Evolutionary conservation across 2,888 invertebrate species (phyloP).

Genomic region (Melieria picta): DNA sequence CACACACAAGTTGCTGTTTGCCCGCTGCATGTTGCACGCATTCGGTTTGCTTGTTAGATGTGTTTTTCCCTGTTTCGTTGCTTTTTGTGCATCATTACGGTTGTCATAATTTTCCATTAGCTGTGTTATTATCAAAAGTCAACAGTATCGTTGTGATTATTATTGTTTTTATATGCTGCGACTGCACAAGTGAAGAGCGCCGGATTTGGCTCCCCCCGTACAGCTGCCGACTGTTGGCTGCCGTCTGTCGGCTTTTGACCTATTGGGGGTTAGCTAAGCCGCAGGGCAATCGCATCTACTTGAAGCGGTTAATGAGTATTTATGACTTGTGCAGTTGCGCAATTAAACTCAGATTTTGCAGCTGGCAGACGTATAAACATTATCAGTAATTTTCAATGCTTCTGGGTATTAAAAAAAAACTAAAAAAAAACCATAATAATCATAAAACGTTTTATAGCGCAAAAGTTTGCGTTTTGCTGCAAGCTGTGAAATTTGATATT

Average conservation of each 20-base stretch:
- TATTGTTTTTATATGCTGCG: constrained; percentile 20
- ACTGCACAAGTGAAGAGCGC: not conserved
- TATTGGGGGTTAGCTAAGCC: constrained; percentile 11
- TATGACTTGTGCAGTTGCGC: constrained; percentile 32
- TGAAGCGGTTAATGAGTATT: constrained; percentile 27
- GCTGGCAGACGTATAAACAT: no score
- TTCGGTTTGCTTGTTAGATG: not conserved
- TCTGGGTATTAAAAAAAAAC: no score
- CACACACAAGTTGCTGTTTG: constrained; percentile 10
- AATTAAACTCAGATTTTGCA: constrained; percentile 30
- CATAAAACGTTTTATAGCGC: no score
- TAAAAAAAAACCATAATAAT: no score
- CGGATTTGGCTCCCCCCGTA: no score
- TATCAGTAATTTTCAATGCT: no score
- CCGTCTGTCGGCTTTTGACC: not conserved
- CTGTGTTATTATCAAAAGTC: constrained; percentile 39
- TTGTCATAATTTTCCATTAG: constrained; percentile 47
- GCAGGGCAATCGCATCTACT: constrained; percentile 3
- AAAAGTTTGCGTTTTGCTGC: no score
- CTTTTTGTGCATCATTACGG: constrained; percentile 43
- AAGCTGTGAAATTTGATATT: no score
- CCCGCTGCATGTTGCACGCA: not conserved
- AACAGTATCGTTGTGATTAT: constrained; percentile 32
- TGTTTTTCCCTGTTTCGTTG: constrained; percentile 4
- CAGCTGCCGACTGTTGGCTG: no score